Base-by-base conservation (phyloP, 2,888 invertebrate genomes). In the Hartigia nigra region DNA sequence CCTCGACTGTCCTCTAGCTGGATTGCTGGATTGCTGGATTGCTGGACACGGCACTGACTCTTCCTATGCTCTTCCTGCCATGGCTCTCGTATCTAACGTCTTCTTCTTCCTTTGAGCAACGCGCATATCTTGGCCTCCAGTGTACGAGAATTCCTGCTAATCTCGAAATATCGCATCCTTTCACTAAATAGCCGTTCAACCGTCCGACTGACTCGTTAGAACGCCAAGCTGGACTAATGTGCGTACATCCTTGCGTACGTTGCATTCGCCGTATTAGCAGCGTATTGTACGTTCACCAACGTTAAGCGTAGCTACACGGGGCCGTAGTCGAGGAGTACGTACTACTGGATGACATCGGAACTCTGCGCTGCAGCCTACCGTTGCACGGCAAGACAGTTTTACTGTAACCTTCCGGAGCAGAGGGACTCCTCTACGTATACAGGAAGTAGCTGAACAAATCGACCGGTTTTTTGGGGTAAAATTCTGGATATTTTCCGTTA, bases 1-100 rank as follows among this genome's bases (percentile, higher is more conserved):
- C 78, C 76, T 82, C 78, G 78, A 70, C 79, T 84, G 86, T 85
- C 82, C 83, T 82, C 78, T 36, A 75, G 55, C 55, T 55, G 55
- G 55, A 55, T 55, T 55, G 55, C 14, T 39, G 37, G 37, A 37
- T 37, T 39, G 39, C 12, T 39, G 55, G 55, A 55, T 55, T 55
- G 23, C 55, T 55, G 55, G 55, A 55, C 55, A 55, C 55, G 55
- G 55, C 55, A 55, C 55, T 55, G 55, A 55, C 55, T 55, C 55
- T 23, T 55, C 23, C 55, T 55, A 23, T 55, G 55, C 55, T 55
- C 55, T 55, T 55, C 23, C 23, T 55, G 55, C 55, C 23, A 55
- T 23, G 55, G 23, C 5, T 55, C 55, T 55, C 23, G 55, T 23
- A 39, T 55, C 55, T 55, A 55, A 55, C 55, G 55, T 55, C 55